Evolutionary conservation across 1,140 invertebrate genomes (phyloP).

Genomic region (Theocolax elegans): DNA sequence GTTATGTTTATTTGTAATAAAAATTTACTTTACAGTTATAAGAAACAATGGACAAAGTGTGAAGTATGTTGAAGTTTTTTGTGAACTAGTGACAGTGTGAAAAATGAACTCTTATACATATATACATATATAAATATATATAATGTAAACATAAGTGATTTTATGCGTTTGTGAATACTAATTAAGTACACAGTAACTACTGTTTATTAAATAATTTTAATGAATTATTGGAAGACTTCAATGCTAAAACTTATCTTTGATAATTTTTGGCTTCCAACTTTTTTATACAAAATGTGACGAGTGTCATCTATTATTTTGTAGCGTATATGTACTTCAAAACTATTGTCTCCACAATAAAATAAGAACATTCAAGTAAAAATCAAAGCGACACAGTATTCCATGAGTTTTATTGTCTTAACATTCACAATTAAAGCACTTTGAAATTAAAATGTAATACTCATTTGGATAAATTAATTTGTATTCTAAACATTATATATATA

Average conservation of each 20-base stretch:
- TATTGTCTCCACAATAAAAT: constrained; percentile 1
- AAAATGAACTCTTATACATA: constrained; percentile 3
- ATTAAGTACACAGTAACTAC: constrained; percentile 23
- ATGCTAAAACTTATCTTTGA: constrained; percentile 10
- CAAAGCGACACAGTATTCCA: too few relatives aligned
- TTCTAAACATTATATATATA: too few relatives aligned
- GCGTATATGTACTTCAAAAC: constrained; percentile 12
- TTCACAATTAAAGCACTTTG: background rate
- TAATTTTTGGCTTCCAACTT: constrained; percentile 21
- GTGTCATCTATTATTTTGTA: constrained; percentile 33
- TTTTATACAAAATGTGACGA: constrained; percentile 29
- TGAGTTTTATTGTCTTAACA: too few relatives aligned
- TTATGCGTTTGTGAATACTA: constrained; percentile 32
- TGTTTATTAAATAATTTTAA: constrained; percentile 34
- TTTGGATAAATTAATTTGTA: too few relatives aligned
- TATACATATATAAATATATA: background rate
- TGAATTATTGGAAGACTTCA: background rate
- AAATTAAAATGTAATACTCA: too few relatives aligned
- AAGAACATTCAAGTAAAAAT: too few relatives aligned
- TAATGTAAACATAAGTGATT: constrained; percentile 25
- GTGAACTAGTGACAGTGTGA: constrained; percentile 3
- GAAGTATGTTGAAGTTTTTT: background rate
- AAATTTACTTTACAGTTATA: too few relatives aligned
- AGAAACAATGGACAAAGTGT: too few relatives aligned
- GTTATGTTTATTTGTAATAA: too few relatives aligned